Evolutionary conservation across 1,140 invertebrate species (phyloP).

Genomic region (Atta colombica): DNA sequence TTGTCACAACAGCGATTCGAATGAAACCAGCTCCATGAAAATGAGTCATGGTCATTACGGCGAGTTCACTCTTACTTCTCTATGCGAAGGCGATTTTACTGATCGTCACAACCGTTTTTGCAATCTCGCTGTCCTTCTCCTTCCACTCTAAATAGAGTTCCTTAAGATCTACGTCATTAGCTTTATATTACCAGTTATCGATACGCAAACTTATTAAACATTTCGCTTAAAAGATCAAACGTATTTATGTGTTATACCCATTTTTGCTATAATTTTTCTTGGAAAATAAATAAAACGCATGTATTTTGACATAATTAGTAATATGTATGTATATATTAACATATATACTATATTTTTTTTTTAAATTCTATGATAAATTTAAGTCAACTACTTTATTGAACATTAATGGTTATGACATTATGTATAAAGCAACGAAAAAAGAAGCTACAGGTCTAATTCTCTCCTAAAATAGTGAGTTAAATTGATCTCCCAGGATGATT

Average conservation of each 20-base stretch:
- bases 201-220: constrained; percentile 29
- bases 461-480: neutral
- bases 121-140: constrained; percentile 43
- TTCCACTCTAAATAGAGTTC: constrained; percentile 30
- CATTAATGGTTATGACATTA: neutral
- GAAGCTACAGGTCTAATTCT: neutral
- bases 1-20: neutral
- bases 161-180: constrained; percentile 47
- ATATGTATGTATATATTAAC: no score
- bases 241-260: neutral
- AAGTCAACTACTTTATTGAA: neutral
- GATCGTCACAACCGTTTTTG: constrained; percentile 53
- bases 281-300: neutral
- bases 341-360: neutral
- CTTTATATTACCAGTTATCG: neutral
- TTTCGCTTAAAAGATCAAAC: constrained; percentile 25
- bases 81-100: constrained; percentile 55
- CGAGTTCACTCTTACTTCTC: constrained; percentile 69
- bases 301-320: neutral
- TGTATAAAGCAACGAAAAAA: neutral
- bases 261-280: neutral
- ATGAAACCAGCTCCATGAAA: constrained; percentile 69
- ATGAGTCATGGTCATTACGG: constrained; percentile 75
- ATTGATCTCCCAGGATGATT: no score
- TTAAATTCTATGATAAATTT: neutral